phyloP scores from a whole-genome alignment of 1,140 invertebrate species.

The Microplitis mediator region DNA sequence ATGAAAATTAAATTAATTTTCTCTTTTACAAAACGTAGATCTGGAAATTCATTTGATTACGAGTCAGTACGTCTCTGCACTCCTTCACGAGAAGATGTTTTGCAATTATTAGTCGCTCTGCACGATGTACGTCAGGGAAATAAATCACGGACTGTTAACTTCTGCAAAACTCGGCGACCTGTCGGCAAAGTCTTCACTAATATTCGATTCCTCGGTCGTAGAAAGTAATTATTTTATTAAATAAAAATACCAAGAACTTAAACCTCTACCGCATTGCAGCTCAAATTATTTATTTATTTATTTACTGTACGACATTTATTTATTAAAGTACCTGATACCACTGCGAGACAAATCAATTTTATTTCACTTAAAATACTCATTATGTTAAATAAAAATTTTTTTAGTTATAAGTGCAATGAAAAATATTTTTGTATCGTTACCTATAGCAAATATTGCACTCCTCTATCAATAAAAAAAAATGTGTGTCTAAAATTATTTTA shows the following conservation, averaged over 20 bases:
- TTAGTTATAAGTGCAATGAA: neutral
- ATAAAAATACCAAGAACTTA: neutral
- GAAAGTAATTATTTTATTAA: constrained; percentile 16
- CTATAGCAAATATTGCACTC: neutral
- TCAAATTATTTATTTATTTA: neutral
- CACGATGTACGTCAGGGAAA: constrained; percentile 66
- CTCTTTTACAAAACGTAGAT: constrained; percentile 18
- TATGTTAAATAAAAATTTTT: neutral
- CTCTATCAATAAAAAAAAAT: neutral
- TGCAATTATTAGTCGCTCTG: constrained; percentile 65
- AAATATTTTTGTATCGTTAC: neutral
- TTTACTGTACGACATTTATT: neutral
- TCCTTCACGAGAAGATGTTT: constrained; percentile 67
- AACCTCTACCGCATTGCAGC: neutral
- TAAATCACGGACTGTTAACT: constrained; percentile 63
- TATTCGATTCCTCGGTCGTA: constrained; percentile 66
- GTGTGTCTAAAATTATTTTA: neutral
- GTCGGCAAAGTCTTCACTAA: constrained; percentile 67
- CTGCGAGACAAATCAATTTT: neutral
- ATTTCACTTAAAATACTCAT: too few relatives aligned
- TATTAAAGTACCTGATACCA: neutral
- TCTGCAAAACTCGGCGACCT: constrained; percentile 68
- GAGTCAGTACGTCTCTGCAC: constrained; percentile 64
- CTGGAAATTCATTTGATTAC: constrained; percentile 61
- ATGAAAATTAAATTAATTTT: neutral